These are phyloP conservation scores for Genyomyrus donnyi DNA, from an alignment of 2,113 vertebrate genomes.

Conservation along the genomic window DNA sequence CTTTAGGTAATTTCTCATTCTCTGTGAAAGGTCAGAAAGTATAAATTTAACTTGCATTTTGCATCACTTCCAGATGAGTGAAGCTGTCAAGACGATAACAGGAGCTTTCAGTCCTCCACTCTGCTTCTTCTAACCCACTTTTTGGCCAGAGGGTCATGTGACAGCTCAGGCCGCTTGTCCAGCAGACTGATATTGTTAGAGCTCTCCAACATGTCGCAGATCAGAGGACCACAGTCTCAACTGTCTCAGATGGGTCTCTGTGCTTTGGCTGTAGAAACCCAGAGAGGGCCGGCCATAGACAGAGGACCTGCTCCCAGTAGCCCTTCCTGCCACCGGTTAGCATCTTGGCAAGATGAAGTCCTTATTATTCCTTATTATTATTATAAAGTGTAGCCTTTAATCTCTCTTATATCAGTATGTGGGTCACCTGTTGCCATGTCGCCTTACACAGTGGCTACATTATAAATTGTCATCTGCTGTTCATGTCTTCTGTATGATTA, in stretches of 20 bases:
- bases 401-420: background rate
- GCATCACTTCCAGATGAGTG: conserved; percentile 97
- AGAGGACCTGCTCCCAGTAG: background rate
- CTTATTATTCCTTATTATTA: background rate
- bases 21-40: conserved; percentile 77
- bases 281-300: background rate
- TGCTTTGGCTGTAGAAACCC: conserved; percentile 27
- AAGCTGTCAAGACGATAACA: conserved; percentile 98
- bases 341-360: background rate
- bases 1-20: conserved; percentile 65
- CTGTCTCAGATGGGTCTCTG: conserved; percentile 39
- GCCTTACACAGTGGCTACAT: background rate
- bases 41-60: conserved; percentile 98
- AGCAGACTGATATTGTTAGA: conserved; percentile 82
- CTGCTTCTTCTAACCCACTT: conserved; percentile 88
- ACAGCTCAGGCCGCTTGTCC: conserved; percentile 88
- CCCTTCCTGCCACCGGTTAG: background rate
- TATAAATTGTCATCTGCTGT: background rate
- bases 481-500: background rate
- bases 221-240: conserved; percentile 67
- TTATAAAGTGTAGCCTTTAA: background rate
- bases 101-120: conserved; percentile 86
- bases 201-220: conserved; percentile 63
- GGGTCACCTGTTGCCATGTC: background rate
- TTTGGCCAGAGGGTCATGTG: conserved; percentile 88